Percentiles rank a stretch among this genome's conserved stretches.
phyloP scores from a whole-genome alignment of 2,797 vertebrate genomes.

The Sebastes steindachneri region DNA sequence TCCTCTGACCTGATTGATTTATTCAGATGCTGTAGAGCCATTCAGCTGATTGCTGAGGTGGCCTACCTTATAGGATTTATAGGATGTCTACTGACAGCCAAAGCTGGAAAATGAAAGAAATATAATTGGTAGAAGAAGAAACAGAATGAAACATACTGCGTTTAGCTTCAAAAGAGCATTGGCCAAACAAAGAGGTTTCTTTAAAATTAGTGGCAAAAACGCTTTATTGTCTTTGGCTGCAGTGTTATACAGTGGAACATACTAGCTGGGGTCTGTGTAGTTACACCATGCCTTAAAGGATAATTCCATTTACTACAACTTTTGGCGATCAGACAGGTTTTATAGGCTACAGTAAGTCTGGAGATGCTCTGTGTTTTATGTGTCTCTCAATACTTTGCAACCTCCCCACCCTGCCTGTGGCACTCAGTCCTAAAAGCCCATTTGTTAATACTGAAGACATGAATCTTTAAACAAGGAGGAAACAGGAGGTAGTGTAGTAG shows the following conservation, averaged over 20 bases:
- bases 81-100: neutral
- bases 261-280: neutral
- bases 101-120: neutral
- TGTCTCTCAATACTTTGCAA: neutral
- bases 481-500: neutral
- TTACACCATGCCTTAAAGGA: neutral
- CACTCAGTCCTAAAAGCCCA: neutral
- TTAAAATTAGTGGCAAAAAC: neutral
- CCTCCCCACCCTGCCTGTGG: neutral
- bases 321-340: neutral
- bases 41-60: constrained; percentile 35
- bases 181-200: neutral
- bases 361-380: neutral
- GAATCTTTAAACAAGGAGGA: neutral
- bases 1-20: constrained; percentile 23
- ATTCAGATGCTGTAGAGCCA: constrained; percentile 12
- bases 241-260: neutral
- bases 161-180: neutral
- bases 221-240: neutral
- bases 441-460: neutral
- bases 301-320: neutral
- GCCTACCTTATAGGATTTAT: neutral
- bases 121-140: neutral
- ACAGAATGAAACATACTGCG: neutral
- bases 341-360: neutral